These are phyloP conservation scores for Beris chalybata DNA, from an alignment of 2,888 invertebrate species.

Conservation along the genomic window DNA sequence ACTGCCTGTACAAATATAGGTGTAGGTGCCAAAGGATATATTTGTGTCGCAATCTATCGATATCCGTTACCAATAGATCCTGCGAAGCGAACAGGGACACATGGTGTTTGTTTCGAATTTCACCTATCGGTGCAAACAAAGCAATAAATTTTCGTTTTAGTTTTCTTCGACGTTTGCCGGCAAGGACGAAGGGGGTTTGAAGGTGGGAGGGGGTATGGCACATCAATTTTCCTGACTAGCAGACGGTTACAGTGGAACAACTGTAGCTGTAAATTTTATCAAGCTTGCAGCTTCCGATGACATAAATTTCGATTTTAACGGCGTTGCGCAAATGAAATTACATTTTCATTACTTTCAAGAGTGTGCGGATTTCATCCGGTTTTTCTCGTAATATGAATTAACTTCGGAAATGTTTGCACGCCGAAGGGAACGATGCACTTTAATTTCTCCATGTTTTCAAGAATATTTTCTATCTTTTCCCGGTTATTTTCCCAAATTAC, in stretches of 20 bases:
- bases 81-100: constrained; percentile 18
- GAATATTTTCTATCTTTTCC: too few species aligned
- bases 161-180: constrained; percentile 41
- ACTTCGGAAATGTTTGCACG: not conserved
- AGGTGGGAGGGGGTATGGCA: not conserved
- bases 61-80: too few species aligned
- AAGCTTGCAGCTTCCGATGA: constrained; percentile 25
- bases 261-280: constrained; percentile 26
- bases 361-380: not conserved
- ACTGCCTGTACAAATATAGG: too few species aligned
- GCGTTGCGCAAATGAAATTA: constrained; percentile 29
- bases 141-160: constrained; percentile 44
- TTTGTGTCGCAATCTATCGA: too few species aligned
- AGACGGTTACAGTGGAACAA: constrained; percentile 17
- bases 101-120: constrained; percentile 36
- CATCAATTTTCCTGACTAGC: not conserved
- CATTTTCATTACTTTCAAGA: constrained; percentile 28
- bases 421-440: too few species aligned
- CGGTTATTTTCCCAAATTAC: too few species aligned
- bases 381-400: constrained; percentile 12
- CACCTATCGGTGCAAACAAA: constrained; percentile 45
- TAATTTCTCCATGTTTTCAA: too few species aligned
- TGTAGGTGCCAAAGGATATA: too few species aligned
- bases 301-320: constrained; percentile 29
- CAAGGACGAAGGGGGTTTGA: not conserved